Evolutionary conservation across 2,888 invertebrate genomes (phyloP), one percentile per base, ranked within the genome.

Genomic region (Cataglyphis albicans): DNA sequence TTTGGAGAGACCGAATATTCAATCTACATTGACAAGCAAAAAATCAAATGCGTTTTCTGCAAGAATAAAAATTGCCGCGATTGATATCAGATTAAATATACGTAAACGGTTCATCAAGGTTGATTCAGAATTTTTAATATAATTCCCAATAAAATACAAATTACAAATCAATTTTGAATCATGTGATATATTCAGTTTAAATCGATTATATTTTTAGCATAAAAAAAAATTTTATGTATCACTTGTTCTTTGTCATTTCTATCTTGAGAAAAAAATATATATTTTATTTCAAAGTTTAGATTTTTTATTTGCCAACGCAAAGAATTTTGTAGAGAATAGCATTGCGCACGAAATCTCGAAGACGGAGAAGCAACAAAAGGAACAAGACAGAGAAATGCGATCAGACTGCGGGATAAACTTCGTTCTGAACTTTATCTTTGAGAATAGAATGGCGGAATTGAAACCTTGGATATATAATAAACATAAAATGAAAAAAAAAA

Each of bases 341-440:
- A 15, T 15, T 52, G 52, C 7, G 52, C 9, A 35, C 25, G 10
- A 55, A 68, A 55, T 75, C 75, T 35, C 25, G 5, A 29, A 55
- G 52, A 15, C 35, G n/a, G 12, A 25, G 48, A 25, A 52, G 38
- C n/a, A 55, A 55, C 52, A 52, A 76, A 38, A 38, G 67, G 0
- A n/a, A 18, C 12, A 12, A 48, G 59, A 38, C n/a, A 72, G 64
- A 70, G 35, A 63, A 76, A 76, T 76, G 67, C 55, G 52, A 67
- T 76, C 52, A 35, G 55, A 81, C 61, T 12, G 61, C 38, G 61
- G 61, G 35, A 52, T 18, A 63, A 67, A 76, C 59, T 52, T 74
- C 55, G 48, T 81, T 55, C 52, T 25, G 35, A 74, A 73, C 38
- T 73, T 63, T 74, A 76, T 68, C 70, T 76, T 76, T 76, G 38